Evolutionary conservation across 2,797 vertebrate genomes (phyloP).

Genomic region (Cynopterus sphinx): DNA sequence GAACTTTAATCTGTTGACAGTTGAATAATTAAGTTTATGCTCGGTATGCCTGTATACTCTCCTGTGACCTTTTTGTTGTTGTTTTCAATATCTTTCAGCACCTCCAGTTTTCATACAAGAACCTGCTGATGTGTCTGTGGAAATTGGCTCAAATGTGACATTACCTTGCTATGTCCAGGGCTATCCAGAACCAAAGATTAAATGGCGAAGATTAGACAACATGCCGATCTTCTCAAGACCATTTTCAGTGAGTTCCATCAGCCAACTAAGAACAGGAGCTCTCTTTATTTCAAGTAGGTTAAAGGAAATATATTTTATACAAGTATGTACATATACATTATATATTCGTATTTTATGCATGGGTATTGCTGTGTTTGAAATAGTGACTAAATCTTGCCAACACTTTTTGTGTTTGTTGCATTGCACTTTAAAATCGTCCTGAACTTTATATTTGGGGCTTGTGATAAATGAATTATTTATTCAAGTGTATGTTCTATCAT

Average conservation of each 20-base stretch:
- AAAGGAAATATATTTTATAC: slow-evolving; percentile 42
- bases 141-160: slow-evolving; percentile 93
- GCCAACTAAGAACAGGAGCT: slow-evolving; percentile 87
- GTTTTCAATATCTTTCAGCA: slow-evolving; percentile 82
- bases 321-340: background rate
- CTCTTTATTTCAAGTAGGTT: slow-evolving; percentile 92
- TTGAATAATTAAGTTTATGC: background rate
- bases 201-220: slow-evolving; percentile 90
- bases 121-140: slow-evolving; percentile 88
- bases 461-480: background rate
- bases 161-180: slow-evolving; percentile 90
- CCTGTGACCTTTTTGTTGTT: background rate
- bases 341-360: background rate
- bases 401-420: background rate
- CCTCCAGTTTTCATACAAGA: slow-evolving; percentile 91
- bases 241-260: slow-evolving; percentile 85
- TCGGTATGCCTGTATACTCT: background rate
- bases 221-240: slow-evolving; percentile 86
- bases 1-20: background rate
- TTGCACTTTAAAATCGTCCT: background rate
- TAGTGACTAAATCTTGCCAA: background rate
- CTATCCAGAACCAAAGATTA: slow-evolving; percentile 92
- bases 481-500: background rate
- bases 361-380: background rate
- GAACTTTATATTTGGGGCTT: background rate